phyloP scores from a whole-genome alignment of 2,888 invertebrate genomes.

The Holacanthella duospinosa region DNA sequence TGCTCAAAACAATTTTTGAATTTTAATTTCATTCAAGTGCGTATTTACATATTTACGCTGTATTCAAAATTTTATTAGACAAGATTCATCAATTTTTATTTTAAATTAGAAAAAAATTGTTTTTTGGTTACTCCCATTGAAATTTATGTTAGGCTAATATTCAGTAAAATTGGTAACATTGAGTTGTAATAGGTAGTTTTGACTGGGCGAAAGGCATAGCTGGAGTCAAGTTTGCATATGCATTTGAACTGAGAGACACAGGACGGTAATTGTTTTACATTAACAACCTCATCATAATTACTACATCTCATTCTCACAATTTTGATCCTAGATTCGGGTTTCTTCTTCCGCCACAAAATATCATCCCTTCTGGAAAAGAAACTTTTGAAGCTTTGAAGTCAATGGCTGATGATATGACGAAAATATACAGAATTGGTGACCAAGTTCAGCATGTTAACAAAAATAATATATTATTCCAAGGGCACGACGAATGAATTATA shows the following conservation, averaged over 20 bases:
- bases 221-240: slow-evolving; percentile 31
- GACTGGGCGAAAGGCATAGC: slow-evolving; percentile 37
- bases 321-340: slow-evolving; percentile 20
- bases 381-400: slow-evolving; percentile 32
- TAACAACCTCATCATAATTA: background rate
- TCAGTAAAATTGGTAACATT: too few species aligned
- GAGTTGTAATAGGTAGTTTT: slow-evolving; percentile 45
- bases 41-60: too few species aligned
- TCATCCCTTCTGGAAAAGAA: slow-evolving; percentile 32
- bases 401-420: slow-evolving; percentile 31
- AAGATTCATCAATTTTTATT: too few species aligned
- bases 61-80: too few species aligned
- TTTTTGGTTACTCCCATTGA: too few species aligned
- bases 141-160: too few species aligned
- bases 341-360: slow-evolving; percentile 31
- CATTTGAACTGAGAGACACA: slow-evolving; percentile 29
- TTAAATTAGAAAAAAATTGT: too few species aligned
- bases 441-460: slow-evolving; percentile 7
- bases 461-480: slow-evolving; percentile 14
- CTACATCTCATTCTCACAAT: too few species aligned
- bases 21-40: slow-evolving; percentile 1
- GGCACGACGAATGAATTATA: slow-evolving; percentile 3
- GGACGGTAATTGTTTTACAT: slow-evolving; percentile 8
- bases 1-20: background rate
- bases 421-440: slow-evolving; percentile 10